Evolutionary conservation across 1,140 invertebrate genomes (phyloP).

Genomic region (Delia radicum): DNA sequence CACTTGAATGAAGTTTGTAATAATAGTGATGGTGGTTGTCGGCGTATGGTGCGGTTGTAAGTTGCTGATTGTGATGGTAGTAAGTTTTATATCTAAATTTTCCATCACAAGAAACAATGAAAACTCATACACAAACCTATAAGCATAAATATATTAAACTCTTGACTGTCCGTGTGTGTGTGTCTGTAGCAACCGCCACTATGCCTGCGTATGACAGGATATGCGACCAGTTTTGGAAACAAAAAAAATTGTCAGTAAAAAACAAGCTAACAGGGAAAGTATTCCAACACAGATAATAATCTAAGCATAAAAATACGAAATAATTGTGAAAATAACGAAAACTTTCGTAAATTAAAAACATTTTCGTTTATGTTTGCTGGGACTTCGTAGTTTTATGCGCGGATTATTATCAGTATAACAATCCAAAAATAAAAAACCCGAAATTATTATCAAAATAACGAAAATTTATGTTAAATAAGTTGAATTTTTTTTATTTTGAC

Average conservation of each 20-base stretch:
- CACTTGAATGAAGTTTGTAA: conserved; percentile 7
- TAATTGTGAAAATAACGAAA: not conserved
- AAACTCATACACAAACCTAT: not conserved
- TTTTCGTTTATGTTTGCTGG: too few relatives aligned
- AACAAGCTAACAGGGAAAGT: too few relatives aligned
- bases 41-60: not conserved
- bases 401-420: too few relatives aligned
- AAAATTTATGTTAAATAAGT: too few relatives aligned
- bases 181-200: not conserved
- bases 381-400: too few relatives aligned
- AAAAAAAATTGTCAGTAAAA: not conserved
- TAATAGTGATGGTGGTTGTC: not conserved
- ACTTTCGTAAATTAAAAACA: not conserved
- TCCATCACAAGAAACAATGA: not conserved
- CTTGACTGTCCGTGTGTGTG: not conserved
- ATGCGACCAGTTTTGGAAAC: conserved; percentile 43
- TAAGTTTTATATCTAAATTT: conserved; percentile 4
- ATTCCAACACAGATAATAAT: too few relatives aligned
- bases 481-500: too few relatives aligned
- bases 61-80: not conserved
- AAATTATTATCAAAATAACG: too few relatives aligned
- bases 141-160: not conserved
- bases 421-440: too few relatives aligned
- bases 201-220: conserved; percentile 52
- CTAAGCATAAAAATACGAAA: too few relatives aligned